Conservation (phyloP, 2,113 vertebrate genomes). For the Anser cygnoides region DNA sequence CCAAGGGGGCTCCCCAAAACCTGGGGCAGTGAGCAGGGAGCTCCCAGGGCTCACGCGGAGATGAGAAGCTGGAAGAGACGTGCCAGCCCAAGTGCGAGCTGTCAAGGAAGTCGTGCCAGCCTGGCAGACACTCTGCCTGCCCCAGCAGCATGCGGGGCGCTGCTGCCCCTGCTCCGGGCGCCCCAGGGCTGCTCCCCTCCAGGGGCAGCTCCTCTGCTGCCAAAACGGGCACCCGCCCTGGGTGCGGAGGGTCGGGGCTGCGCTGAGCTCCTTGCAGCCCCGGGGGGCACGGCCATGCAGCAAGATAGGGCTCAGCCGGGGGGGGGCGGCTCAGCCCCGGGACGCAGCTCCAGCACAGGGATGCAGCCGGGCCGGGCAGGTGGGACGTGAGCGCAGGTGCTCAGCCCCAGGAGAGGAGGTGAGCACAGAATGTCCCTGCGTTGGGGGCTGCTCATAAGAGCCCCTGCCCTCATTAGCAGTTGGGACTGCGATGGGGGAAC, state of each 20-base stretch:
- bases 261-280: no score
- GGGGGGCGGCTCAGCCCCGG: no score
- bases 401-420: neutral
- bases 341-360: no score
- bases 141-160: accelerated
- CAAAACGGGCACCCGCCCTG: no score
- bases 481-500: neutral
- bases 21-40: accelerated
- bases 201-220: no score
- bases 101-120: neutral
- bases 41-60: accelerated
- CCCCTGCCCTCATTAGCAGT: neutral
- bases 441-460: neutral
- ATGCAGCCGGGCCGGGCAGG: no score
- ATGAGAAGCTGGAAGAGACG: neutral
- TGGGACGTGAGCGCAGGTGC: neutral
- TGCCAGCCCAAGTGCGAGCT: neutral
- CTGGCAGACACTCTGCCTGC: neutral
- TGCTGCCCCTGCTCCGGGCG: no score
- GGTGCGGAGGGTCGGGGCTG: no score
- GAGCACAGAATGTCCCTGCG: neutral
- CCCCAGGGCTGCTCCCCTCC: no score
- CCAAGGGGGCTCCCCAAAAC: neutral
- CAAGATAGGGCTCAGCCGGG: no score
- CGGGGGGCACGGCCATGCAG: no score